A percentile compares a stretch with the other conserved stretches of the same genome.
Evolutionary conservation across 2,113 vertebrate species (phyloP).

Genomic region (Chlamydotis undulata): DNA sequence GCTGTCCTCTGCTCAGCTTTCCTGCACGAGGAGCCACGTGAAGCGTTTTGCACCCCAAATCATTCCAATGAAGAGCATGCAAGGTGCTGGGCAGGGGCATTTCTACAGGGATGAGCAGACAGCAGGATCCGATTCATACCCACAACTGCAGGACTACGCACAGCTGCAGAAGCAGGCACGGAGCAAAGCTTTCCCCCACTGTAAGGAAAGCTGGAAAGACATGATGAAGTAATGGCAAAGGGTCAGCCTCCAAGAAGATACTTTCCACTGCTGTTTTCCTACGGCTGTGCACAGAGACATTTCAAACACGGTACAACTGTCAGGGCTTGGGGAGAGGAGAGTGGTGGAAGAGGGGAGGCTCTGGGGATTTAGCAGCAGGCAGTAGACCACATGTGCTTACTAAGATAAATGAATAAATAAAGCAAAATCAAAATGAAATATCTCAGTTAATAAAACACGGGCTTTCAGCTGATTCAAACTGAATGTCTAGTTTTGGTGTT

Average conservation of each 20-base stretch:
- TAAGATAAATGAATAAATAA: not conserved
- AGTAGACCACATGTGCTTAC: not conserved
- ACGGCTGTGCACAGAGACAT: not conserved
- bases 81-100: fast-evolving
- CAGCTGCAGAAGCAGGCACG: not conserved
- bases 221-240: not conserved
- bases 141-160: not conserved
- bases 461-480: not conserved
- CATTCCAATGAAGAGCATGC: not conserved
- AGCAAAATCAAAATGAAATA: constrained; percentile 7
- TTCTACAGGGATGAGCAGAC: not conserved
- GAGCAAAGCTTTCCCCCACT: not conserved
- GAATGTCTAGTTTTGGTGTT: not conserved
- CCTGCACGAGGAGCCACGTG: fast-evolving
- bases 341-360: not conserved
- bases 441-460: not conserved
- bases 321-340: not conserved
- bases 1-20: not conserved
- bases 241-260: not conserved
- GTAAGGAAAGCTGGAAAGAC: not conserved
- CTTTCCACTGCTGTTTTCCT: not conserved
- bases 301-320: not conserved
- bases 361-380: not conserved
- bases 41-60: not conserved
- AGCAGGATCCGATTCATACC: not conserved